phyloP scores from a whole-genome alignment of 1,140 invertebrate genomes.

The Cryptotermes secundus region DNA sequence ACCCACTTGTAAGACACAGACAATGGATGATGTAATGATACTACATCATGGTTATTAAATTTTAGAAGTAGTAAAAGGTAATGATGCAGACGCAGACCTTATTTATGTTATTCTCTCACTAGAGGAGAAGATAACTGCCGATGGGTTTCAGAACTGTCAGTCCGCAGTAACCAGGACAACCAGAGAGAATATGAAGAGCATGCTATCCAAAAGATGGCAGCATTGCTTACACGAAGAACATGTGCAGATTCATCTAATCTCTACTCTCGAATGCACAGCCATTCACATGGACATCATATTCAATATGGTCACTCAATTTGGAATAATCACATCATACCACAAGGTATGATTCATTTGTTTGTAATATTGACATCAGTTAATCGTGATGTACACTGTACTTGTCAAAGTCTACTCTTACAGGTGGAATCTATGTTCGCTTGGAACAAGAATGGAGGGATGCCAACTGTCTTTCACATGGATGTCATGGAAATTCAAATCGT shows the following conservation, averaged over 20 bases:
- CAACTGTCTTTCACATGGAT: conserved; percentile 21
- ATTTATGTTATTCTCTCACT: neutral
- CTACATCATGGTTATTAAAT: too few species aligned
- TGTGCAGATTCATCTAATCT: conserved; percentile 36
- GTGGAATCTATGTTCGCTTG: conserved; percentile 67
- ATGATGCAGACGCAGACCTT: neutral
- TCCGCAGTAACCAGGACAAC: conserved; percentile 80
- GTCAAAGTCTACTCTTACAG: conserved; percentile 44
- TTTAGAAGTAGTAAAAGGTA: too few species aligned
- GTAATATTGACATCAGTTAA: too few species aligned
- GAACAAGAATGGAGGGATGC: conserved; percentile 71
- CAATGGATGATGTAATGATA: too few species aligned
- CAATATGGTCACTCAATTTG: conserved; percentile 25
- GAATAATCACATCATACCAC: conserved; percentile 35
- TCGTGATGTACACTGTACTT: too few species aligned
- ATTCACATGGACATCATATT: conserved; percentile 43
- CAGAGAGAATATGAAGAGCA: conserved; percentile 79
- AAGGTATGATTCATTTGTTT: conserved; percentile 29
- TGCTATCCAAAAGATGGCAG: conserved; percentile 65
- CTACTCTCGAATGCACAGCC: neutral
- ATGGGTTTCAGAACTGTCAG: conserved; percentile 71
- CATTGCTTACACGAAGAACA: conserved; percentile 56
- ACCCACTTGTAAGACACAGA: too few species aligned
- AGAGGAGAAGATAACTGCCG: conserved; percentile 41
- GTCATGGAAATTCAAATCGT: neutral